phyloP scores from a whole-genome alignment of 2,113 vertebrate genomes.

The Carassius carassius region DNA sequence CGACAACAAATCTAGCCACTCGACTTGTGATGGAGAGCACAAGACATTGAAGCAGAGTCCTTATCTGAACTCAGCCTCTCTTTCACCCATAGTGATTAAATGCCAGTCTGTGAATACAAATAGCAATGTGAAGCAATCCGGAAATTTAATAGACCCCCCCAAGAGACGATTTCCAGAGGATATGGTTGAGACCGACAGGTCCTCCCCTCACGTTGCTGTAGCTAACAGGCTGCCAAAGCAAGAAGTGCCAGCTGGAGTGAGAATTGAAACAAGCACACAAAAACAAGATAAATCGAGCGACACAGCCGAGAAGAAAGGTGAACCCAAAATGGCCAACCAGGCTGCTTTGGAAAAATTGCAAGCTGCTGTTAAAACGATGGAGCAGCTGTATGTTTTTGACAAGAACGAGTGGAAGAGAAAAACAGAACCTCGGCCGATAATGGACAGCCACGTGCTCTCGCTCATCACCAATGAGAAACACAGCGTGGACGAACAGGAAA shows the following conservation, averaged over 20 bases:
- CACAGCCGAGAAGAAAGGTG: constrained; percentile 70
- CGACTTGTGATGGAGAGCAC: constrained; percentile 74
- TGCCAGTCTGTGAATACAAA: constrained; percentile 87
- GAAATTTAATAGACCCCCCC: constrained; percentile 56
- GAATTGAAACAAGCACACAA: constrained; percentile 76
- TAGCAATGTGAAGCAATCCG: constrained; percentile 65
- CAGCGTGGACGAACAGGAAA: constrained; percentile 49
- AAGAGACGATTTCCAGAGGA: constrained; percentile 52
- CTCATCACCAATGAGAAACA: constrained; percentile 79
- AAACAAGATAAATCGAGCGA: constrained; percentile 72
- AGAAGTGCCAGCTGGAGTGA: constrained; percentile 71
- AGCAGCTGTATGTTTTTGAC: constrained; percentile 90
- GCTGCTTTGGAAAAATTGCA: constrained; percentile 89
- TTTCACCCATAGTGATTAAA: constrained; percentile 90
- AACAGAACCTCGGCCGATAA: constrained; percentile 75
- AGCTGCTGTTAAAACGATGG: constrained; percentile 94
- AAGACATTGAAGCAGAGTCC: constrained; percentile 74
- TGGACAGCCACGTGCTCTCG: constrained; percentile 86
- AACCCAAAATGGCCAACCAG: constrained; percentile 67
- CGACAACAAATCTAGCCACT: constrained; percentile 68
- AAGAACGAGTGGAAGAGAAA: constrained; percentile 92
- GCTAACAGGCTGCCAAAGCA: constrained; percentile 72
- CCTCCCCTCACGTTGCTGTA: constrained; percentile 58
- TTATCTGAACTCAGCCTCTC: constrained; percentile 62
- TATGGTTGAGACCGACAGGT: constrained; percentile 54